Percentiles rank a stretch among this genome's conserved stretches.
Evolutionary conservation across 30 jellyfish, hydroid and myxozoan genomes (phyloP).

Genomic region (Hydractinia symbiolongicarpus): DNA sequence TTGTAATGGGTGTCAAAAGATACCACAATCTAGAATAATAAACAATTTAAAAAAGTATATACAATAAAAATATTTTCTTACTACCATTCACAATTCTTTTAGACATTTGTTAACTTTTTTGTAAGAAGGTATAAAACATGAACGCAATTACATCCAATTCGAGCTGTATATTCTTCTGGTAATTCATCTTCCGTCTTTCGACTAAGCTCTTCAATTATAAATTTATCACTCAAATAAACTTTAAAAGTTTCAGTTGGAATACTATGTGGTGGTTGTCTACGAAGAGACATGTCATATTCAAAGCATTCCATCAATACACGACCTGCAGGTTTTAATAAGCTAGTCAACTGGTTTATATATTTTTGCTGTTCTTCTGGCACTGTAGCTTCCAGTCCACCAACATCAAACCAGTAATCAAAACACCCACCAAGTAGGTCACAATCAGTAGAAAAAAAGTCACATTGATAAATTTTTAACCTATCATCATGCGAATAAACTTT

Average conservation of each 20-base stretch:
- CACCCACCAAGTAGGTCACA: constrained; percentile 24
- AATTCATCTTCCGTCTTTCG: not conserved
- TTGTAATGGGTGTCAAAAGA: too few relatives aligned
- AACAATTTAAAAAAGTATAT: too few relatives aligned
- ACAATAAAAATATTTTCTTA: too few relatives aligned
- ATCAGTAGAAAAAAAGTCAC: constrained; percentile 19
- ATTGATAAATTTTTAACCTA: not conserved
- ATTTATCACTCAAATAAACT: not conserved
- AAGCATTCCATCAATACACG: constrained; percentile 7
- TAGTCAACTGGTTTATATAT: constrained; percentile 7
- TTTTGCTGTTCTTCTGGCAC: constrained; percentile 36
- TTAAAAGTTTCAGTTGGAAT: not conserved
- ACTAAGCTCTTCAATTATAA: not conserved
- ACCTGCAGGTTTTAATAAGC: not conserved
- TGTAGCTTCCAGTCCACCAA: constrained; percentile 41
- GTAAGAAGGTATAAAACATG: constrained; percentile 15
- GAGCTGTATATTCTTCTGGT: constrained; percentile 19
- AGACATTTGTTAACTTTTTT: too few relatives aligned
- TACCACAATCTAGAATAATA: too few relatives aligned
- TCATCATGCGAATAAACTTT: constrained; percentile 19
- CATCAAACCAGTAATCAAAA: constrained; percentile 34
- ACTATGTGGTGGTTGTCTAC: not conserved
- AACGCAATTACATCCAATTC: constrained; percentile 12
- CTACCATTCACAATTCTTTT: too few relatives aligned
- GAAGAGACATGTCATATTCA: constrained; percentile 18